Evolutionary conservation across 2,888 invertebrate genomes (phyloP).

Genomic region (Adela reaumurella): DNA sequence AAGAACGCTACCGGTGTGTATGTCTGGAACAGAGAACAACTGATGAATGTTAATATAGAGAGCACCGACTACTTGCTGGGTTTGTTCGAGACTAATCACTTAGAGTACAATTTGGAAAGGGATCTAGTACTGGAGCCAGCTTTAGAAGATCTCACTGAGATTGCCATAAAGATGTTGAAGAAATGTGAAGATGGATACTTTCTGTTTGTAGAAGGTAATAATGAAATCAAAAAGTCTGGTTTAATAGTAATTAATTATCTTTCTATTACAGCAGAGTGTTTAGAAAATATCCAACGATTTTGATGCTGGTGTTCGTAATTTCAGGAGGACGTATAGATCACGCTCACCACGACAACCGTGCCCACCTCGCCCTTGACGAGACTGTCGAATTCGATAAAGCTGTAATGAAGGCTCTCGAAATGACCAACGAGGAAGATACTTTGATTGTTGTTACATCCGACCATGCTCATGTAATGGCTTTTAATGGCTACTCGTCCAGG

Average conservation of each 20-base stretch:
- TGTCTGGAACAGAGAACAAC: slow-evolving; percentile 44
- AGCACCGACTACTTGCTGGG: slow-evolving; percentile 58
- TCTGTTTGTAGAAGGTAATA: slow-evolving; percentile 65
- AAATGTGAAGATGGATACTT: slow-evolving; percentile 68
- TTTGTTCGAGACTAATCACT: slow-evolving; percentile 50
- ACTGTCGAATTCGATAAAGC: slow-evolving; percentile 63
- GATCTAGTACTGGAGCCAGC: slow-evolving; percentile 52
- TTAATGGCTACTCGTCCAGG: slow-evolving; percentile 65
- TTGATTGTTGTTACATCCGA: slow-evolving; percentile 75
- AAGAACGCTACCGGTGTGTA: slow-evolving; percentile 22
- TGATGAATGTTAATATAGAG: slow-evolving; percentile 26
- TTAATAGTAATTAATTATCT: too few species aligned
- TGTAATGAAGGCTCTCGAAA: slow-evolving; percentile 40
- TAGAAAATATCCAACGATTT: too few species aligned
- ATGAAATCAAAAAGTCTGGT: too few species aligned
- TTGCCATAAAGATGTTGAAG: slow-evolving; percentile 65
- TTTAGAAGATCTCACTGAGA: slow-evolving; percentile 43
- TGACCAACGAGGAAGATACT: slow-evolving; percentile 63
- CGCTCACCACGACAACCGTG: slow-evolving; percentile 61
- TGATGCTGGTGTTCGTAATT: not conserved
- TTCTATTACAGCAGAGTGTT: too few species aligned
- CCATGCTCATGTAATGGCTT: slow-evolving; percentile 69
- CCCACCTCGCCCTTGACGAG: slow-evolving; percentile 62
- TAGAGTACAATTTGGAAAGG: slow-evolving; percentile 59
- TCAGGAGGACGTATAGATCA: slow-evolving; percentile 61